Conservation (phyloP, 2,113 vertebrate genomes). For the Sebastes fasciatus region DNA sequence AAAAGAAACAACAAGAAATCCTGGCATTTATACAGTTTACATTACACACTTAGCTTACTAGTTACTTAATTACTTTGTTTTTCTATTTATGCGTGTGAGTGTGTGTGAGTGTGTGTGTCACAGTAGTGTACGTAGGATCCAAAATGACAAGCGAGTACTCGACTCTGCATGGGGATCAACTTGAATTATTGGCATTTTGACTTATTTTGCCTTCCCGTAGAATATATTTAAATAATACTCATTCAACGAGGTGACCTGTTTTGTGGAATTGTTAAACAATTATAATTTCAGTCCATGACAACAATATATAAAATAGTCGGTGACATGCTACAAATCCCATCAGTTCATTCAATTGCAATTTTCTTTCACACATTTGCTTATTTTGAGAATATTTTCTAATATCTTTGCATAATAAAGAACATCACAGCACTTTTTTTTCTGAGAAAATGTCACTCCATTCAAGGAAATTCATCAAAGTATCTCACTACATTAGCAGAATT, state of each 20-base stretch:
- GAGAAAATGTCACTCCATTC: not conserved
- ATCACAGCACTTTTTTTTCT: not conserved
- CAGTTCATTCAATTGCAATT: not conserved
- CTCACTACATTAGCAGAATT: not conserved
- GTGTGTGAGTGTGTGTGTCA: not conserved
- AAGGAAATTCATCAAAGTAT: not conserved
- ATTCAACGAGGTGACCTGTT: not conserved
- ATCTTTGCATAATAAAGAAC: not conserved
- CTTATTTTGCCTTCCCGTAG: not conserved
- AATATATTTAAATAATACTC: not conserved
- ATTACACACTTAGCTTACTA: not conserved
- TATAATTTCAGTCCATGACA: not conserved
- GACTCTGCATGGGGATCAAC: not conserved
- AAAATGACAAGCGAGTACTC: not conserved
- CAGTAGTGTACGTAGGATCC: too few species aligned
- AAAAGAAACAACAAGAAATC: not conserved
- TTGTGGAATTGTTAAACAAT: not conserved
- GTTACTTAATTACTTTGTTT: not conserved
- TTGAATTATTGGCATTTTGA: not conserved
- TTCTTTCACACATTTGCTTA: not conserved
- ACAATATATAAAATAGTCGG: not conserved
- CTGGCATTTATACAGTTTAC: constrained; percentile 12
- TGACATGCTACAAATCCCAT: not conserved
- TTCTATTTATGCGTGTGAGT: not conserved
- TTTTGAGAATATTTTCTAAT: not conserved